Base-by-base conservation (phyloP, 2,113 vertebrate species). In the Lamprologus ornatipinnis region DNA sequence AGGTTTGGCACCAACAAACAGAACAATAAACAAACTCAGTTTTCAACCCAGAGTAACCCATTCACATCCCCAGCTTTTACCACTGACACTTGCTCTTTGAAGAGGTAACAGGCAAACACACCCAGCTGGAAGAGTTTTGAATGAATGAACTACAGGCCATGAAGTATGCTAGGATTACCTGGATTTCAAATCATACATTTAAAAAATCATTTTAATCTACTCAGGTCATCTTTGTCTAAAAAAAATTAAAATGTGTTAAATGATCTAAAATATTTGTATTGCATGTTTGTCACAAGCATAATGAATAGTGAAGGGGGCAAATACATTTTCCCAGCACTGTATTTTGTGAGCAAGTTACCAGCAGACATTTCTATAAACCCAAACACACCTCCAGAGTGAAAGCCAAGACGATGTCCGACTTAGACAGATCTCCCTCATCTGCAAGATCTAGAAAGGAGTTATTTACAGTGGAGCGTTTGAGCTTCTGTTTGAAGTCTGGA, bases 361-460 rank as follows among this genome's bases (percentile, higher is more conserved):
- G 11, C 4, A 83, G n/a, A 68, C 9, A 40, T 40, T 47, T 15
- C 17, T 19, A 79, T 45, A 19, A 45, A 75, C 15, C 70, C 42
- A 75, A 75, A 88, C 55, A 80, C 96, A 99, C 98, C 98, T 99
- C 99, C 63, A 99, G 93, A 1, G 97, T 98, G 93, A 99, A 99
- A 5, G 98, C 98, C 70, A 99, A 94, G 2, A 98, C 97, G 14
- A 99, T 98, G 3, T 99, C 98, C 0, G 98, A 98, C 94, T 99
- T 99, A 15, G 98, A 98, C 31, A 99, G 96, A 87, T 98, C 98
- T 84, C 94, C 98, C 90, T 99, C 98, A 54, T 99, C 99, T 35
- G 98, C 98, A 13, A 99, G 96, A 93, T 99, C 98, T 95, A 99
- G 91, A 95, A 99, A 99, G 0, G 98, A 97, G 94, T 97, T 98